Evolutionary conservation across 2,113 vertebrate genomes (phyloP), one percentile per base, ranked within the genome.

Genomic region (Myiagra hebetior): DNA sequence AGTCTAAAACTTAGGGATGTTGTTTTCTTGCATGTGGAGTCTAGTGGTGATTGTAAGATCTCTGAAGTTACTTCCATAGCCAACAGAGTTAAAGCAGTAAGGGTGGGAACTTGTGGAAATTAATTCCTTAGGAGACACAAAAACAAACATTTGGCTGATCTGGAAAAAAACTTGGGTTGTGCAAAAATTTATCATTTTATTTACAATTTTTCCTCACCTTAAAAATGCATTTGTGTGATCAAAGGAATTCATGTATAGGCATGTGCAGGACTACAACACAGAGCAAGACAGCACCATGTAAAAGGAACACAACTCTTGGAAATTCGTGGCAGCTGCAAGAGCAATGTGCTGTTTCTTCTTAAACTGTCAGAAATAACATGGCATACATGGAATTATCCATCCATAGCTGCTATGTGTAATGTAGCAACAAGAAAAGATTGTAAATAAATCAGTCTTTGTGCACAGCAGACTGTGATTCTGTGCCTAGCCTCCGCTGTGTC

Each of bases 261-360:
- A 24, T 17, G 12, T 30, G 13, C 19, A 81, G 69, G 16, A 41
- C 4, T 69, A 33, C 10, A 68, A 72, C 0, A 0, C 2, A 86
- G 30, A 87, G 26, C 17, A 62, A 72, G 52, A 42, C 20, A 53
- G 10, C 1, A 1, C 9, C 35, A 7, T 0, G 0, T 35, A 75
- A 70, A 77, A 30, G 49, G 18, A 75, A 41, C 5, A 60, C 5
- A 42, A 7, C 17, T 57, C 41, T 39, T 42, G 22, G 23, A 62
- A 91, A 82, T 60, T 88, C 63, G n/a, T 8, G 11, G 33, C 57
- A 52, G 62, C 57, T 64, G 72, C 35, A 92, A 79, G 10, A 1
- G 0, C 30, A 50, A 18, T 1, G 0, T 60, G 13, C 17, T 55
- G 1, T 14, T 91, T 56, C 47, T 55, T 79, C 57, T 68, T 80